Evolutionary conservation across 2,888 invertebrate genomes (phyloP), one percentile per base, ranked within the genome.

Genomic region (Temnothorax unifasciatus): DNA sequence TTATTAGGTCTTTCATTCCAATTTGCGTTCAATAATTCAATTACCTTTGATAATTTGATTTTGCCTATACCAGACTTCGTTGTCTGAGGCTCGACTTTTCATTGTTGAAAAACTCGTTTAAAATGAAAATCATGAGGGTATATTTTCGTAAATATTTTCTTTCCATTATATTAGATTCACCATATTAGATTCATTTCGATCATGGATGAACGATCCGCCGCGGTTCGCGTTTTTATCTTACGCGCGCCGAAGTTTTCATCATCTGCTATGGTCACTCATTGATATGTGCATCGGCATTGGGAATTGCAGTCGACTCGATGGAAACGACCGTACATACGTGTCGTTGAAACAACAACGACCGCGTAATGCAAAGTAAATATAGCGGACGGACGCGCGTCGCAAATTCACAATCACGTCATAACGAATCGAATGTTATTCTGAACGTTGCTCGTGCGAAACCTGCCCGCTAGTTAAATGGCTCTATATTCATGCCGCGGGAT

Each of bases 321-420:
- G 79, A 79, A 79, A 85, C 68, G 84, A 69, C 59, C 81, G 75
- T 81, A 25, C 68, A 83, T 86, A 83, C 79, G 83, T 85, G 82
- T 84, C 82, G 64, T 57, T 85, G 86, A 83, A 82, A 87, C 86
- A 88, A 88, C 87, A 83, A 84, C 69, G 64, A 57, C 71, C 63
- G 73, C 87, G 90, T 90, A 89, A 92, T 90, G 88, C 83, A 90
- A 90, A 90, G 87, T 89, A 91, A 92, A 92, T 90, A 90, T 83
- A 85, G 85, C 69, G 74, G 63, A 50, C 71, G 47, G 71, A 77
- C 76, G 85, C 86, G 77, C 83, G 85, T 90, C 81, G 87, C 87
- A 89, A 88, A 92, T 90, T 91, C 88, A 87, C 90, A 91, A 91
- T 92, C 90, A 88, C 88, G 83, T 89, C 87, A 90, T 89, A 92